Evolutionary conservation across 2,797 vertebrate species (phyloP).

Genomic region (Vultur gryphus): DNA sequence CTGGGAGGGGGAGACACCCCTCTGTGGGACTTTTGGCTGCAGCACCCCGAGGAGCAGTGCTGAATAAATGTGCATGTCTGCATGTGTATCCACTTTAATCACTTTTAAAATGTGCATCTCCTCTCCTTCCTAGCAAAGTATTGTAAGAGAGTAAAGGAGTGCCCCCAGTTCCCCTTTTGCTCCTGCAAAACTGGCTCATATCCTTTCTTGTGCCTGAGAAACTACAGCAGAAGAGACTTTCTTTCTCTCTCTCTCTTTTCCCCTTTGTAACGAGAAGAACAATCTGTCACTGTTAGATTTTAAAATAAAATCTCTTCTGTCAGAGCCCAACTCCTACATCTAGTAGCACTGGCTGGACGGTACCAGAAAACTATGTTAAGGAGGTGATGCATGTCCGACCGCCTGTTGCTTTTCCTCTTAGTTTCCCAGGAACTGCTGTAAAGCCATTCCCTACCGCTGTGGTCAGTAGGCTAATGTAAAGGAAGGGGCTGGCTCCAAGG

Average conservation of each 20-base stretch:
- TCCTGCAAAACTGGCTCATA: neutral
- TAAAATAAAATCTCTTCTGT: neutral
- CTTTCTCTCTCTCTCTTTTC: neutral
- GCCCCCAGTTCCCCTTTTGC: neutral
- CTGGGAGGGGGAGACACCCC: neutral
- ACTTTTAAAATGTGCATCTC: neutral
- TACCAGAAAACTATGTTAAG: neutral
- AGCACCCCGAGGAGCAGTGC: neutral
- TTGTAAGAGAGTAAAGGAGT: neutral
- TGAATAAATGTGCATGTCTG: neutral
- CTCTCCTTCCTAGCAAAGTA: neutral
- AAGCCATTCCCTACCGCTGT: neutral
- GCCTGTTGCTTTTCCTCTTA: neutral
- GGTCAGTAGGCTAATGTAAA: neutral
- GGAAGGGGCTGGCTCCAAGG: neutral
- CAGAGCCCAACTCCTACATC: neutral
- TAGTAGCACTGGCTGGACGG: neutral
- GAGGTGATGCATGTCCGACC: neutral
- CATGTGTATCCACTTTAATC: neutral
- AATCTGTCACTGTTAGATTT: neutral
- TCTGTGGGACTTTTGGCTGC: neutral
- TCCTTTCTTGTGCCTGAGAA: neutral
- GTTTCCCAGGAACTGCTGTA: constrained; percentile 11
- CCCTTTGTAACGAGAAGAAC: neutral
- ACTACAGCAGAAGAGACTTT: neutral